A percentile compares a stretch with the other conserved stretches of the same genome.
Conservation (phyloP, 2,888 invertebrate species). For the Latheticus oryzae region DNA sequence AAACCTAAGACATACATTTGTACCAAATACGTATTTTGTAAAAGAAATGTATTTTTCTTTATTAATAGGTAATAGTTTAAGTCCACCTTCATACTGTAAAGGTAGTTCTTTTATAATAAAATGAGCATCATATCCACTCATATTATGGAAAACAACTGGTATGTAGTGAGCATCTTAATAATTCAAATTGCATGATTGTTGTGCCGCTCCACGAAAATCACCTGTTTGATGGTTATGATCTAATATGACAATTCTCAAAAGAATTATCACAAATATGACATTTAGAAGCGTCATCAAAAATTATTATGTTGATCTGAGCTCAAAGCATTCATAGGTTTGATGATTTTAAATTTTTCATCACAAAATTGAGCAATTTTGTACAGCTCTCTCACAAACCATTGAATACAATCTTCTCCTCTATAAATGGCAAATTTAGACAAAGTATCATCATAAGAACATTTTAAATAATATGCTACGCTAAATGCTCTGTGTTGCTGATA, state of each 20-base stretch:
- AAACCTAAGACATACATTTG: slow-evolving; percentile 43
- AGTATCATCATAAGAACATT: slow-evolving; percentile 48
- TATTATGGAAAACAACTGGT: slow-evolving; percentile 1
- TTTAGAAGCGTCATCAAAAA: slow-evolving; percentile 5
- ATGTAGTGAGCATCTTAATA: slow-evolving; percentile 54
- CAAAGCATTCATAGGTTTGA: slow-evolving; percentile 37
- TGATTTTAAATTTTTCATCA: slow-evolving; percentile 38
- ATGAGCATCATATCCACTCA: slow-evolving; percentile 3
- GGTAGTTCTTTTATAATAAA: slow-evolving; percentile 2
- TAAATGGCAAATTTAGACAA: slow-evolving; percentile 44
- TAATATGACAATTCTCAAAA: slow-evolving; percentile 47
- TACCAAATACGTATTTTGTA: slow-evolving; percentile 44
- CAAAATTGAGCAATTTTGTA: slow-evolving; percentile 39
- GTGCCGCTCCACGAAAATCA: slow-evolving; percentile 50
- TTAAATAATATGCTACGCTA: slow-evolving; percentile 48
- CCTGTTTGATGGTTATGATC: slow-evolving; percentile 42
- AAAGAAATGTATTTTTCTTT: slow-evolving; percentile 58
- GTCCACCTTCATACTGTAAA: slow-evolving; percentile 37
- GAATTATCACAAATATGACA: slow-evolving; percentile 49
- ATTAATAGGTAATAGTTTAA: slow-evolving; percentile 52
- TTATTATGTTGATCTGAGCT: background rate
- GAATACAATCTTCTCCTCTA: slow-evolving; percentile 44
- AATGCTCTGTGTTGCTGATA: slow-evolving; percentile 21
- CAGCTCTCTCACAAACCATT: slow-evolving; percentile 47
- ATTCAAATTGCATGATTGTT: slow-evolving; percentile 44